Conservation (phyloP, 64 coral and sea anemone species). For the Anthopleura sola region DNA sequence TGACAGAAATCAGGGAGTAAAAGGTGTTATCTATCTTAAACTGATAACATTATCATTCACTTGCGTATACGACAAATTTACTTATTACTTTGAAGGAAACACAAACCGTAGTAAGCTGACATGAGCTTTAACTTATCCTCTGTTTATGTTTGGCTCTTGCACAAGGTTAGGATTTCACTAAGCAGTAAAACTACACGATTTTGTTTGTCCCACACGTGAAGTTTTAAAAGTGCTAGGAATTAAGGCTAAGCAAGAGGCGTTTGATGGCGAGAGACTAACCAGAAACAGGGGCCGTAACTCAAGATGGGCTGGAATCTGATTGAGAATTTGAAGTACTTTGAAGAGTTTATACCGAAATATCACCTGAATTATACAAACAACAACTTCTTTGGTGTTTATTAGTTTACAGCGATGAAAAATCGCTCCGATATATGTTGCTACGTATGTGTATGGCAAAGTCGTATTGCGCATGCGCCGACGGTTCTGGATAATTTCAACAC, state of each 20-base stretch:
- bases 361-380: neutral
- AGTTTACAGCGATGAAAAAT: neutral
- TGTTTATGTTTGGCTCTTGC: no score
- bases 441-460: neutral
- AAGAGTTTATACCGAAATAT: neutral
- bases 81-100: neutral
- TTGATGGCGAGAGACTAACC: no score
- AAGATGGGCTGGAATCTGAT: neutral
- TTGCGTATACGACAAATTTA: neutral
- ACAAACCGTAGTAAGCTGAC: no score
- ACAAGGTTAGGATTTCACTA: no score
- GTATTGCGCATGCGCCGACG: neutral
- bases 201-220: neutral
- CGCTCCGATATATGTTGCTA: neutral
- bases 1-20: neutral
- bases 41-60: neutral
- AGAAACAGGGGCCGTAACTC: neutral
- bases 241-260: neutral
- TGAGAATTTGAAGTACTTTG: neutral
- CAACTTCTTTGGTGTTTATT: neutral
- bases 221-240: neutral
- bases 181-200: neutral
- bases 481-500: neutral
- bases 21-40: neutral
- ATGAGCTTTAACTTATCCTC: no score